Evolutionary conservation across 2,888 invertebrate species (phyloP).

Genomic region (Euplexia lucipara): DNA sequence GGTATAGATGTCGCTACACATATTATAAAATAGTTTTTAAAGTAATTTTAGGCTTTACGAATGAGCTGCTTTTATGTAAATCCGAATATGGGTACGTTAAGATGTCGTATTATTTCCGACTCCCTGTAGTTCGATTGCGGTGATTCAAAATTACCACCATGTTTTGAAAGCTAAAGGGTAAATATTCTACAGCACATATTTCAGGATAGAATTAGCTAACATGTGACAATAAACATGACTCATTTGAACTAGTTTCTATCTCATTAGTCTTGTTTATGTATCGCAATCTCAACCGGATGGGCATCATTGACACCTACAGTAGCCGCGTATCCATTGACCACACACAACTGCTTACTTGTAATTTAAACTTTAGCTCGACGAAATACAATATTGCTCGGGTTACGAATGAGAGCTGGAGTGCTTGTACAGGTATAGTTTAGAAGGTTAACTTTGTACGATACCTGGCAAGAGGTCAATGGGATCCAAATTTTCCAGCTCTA

Average conservation of each 20-base stretch:
- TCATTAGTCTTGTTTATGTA: constrained; percentile 16
- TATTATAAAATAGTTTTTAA: no score
- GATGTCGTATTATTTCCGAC: no score
- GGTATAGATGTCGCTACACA: no score
- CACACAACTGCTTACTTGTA: constrained; percentile 47
- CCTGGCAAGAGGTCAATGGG: background rate
- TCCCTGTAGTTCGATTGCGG: no score
- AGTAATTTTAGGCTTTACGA: no score
- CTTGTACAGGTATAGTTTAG: constrained; percentile 18
- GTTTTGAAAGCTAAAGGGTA: no score
- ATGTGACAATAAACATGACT: background rate
- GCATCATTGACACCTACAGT: constrained; percentile 37
- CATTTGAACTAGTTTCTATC: background rate
- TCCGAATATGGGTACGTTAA: no score
- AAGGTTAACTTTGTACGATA: constrained; percentile 24
- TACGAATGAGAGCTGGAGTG: constrained; percentile 17
- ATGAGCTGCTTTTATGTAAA: no score
- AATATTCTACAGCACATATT: no score
- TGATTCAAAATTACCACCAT: no score
- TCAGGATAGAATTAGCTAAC: no score
- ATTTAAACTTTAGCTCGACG: constrained; percentile 41
- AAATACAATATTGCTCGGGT: constrained; percentile 56
- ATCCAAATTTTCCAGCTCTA: no score
- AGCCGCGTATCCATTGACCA: constrained; percentile 48
- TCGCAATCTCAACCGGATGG: constrained; percentile 60